Evolutionary conservation across 2,113 vertebrate species (phyloP).

Genomic region (Bostrychus sinensis): DNA sequence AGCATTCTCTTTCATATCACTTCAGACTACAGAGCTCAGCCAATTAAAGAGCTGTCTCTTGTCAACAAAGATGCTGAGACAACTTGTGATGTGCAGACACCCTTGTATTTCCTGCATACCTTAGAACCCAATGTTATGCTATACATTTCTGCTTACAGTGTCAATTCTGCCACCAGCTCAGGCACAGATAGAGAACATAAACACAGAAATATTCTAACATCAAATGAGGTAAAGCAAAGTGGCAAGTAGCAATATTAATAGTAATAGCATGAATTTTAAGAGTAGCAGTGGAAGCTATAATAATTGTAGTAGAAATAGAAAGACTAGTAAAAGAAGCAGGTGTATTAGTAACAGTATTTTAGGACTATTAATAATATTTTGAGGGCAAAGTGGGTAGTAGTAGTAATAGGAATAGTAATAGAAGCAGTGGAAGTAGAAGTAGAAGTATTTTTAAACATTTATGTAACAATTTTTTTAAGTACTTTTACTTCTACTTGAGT

Average conservation of each 20-base stretch:
- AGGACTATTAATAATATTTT: too few relatives aligned
- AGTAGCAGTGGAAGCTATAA: too few relatives aligned
- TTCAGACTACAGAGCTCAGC: slow-evolving; percentile 5
- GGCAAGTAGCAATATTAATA: too few relatives aligned
- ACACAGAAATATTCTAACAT: neutral
- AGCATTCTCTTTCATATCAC: slow-evolving; percentile 10
- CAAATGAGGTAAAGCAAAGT: too few relatives aligned
- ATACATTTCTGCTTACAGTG: neutral
- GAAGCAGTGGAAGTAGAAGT: too few relatives aligned
- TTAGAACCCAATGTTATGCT: neutral
- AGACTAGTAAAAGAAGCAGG: neutral
- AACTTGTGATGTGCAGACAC: slow-evolving; percentile 19
- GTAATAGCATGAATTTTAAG: neutral
- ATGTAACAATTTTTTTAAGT: too few relatives aligned
- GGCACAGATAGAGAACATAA: neutral
- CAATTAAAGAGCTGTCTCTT: slow-evolving; percentile 25
- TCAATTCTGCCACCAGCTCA: neutral
- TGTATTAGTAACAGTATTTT: too few relatives aligned
- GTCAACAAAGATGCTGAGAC: slow-evolving; percentile 22
- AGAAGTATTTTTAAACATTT: too few relatives aligned
- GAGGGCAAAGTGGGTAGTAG: too few relatives aligned
- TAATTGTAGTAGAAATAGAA: too few relatives aligned
- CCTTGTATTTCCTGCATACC: neutral
- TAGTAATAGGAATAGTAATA: too few relatives aligned
- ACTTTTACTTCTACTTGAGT: too few relatives aligned